Base-by-base conservation (phyloP, 1,140 invertebrate species). In the Lepidurus arcticus region DNA sequence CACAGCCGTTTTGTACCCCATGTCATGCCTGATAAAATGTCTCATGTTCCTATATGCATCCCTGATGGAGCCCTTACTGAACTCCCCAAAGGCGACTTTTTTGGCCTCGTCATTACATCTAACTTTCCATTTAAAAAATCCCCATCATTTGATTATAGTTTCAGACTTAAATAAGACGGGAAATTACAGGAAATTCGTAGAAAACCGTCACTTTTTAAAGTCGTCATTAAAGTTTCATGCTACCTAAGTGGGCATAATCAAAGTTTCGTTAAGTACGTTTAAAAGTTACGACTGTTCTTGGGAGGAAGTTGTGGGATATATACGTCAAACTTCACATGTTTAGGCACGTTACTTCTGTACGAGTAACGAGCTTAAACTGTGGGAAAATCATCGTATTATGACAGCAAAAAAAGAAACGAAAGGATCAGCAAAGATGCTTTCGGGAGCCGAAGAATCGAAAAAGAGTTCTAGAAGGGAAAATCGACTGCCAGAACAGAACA, bases 381-480 rank as follows among this genome's bases (percentile, higher is more conserved):
- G 34, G 34, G 34, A 34, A 34, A 34, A 34, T 34, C 34, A 4
- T 34, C 2, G 13, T 21, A n/a, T 47, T 7, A n/a, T 16, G 53
- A 65, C 53, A 21, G 53, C 53, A 16, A 16, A 65, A 65, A 9
- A 7, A 16, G 53, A 21, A 65, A 65, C 16, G 53, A 7, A n/a
- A 21, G 53, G 7, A 7, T 7, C 16, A 7, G 53, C 5, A 9
- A 65, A 65, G 53, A 65, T 34, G 53, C 53, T 65, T 65, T 34
- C 4, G 34, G 34, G 34, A 34, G 34, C 34, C 34, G 34, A 34
- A 34, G 53, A 7, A 65, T 65, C 16, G 16, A 7, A 65, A 13
- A 65, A 65, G 53, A 65, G 21, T 65, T 65, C 53, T 13, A n/a
- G 53, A 65, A 13, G 53, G 53, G 21, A 65, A 65, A 65, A 65